A percentile compares a stretch with the other conserved stretches of the same genome.
Conservation (phyloP, 2,113 vertebrate species). For the Psammodynastes pulverulentus region DNA sequence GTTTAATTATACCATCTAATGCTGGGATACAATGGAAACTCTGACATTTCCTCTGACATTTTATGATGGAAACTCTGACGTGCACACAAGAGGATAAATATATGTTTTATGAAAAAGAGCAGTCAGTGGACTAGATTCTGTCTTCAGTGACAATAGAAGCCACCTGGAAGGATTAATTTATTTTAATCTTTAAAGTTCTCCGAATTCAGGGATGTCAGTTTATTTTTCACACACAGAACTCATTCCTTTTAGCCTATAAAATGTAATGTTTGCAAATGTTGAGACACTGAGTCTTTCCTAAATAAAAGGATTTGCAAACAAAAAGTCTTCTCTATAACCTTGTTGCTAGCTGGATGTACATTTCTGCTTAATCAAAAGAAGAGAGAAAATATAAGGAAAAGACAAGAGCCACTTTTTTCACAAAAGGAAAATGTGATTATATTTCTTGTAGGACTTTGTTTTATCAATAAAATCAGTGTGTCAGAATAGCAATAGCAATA, state of each 20-base stretch:
- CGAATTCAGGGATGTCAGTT: background rate
- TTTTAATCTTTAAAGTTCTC: background rate
- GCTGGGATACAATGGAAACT: background rate
- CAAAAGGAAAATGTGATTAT: background rate
- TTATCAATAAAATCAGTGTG: background rate
- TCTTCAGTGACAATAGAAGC: background rate
- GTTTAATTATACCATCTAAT: background rate
- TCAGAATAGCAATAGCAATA: no score
- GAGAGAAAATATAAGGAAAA: background rate
- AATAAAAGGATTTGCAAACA: background rate
- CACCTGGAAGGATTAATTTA: background rate
- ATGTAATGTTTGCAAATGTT: background rate
- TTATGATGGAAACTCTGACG: background rate
- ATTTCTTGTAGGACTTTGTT: background rate
- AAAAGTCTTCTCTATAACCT: background rate
- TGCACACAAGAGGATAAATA: background rate
- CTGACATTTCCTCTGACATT: background rate
- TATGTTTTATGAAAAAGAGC: background rate
- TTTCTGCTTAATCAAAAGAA: background rate
- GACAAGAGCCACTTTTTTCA: background rate
- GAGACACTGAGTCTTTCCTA: background rate
- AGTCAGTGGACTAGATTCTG: background rate
- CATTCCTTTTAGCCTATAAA: background rate
- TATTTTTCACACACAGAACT: background rate
- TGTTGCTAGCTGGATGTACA: background rate